Evolutionary conservation across 2,888 invertebrate genomes (phyloP).

Genomic region (Lottia gigantea): DNA sequence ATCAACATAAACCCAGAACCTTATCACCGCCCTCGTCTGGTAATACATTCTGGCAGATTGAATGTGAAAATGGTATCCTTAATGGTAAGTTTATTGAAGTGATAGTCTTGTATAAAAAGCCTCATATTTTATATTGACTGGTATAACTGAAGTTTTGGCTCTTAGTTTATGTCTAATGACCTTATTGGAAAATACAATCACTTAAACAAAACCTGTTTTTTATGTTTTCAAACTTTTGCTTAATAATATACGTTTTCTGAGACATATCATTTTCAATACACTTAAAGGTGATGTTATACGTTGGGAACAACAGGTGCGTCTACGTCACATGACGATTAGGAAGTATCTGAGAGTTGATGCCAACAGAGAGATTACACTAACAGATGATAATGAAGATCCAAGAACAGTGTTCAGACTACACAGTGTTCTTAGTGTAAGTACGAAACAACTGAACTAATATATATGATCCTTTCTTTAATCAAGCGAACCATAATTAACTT

Average conservation of each 20-base stretch:
- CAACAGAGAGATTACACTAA: constrained; percentile 58
- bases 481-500: neutral
- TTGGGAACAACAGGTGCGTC: constrained; percentile 68
- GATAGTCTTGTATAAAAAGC: neutral
- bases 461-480: too few species aligned
- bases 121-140: neutral
- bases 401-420: constrained; percentile 67
- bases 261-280: neutral
- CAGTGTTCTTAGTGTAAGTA: constrained; percentile 65
- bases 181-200: neutral
- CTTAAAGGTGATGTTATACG: constrained; percentile 64
- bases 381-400: constrained; percentile 64
- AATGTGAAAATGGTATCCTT: constrained; percentile 64
- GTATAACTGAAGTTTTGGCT: neutral
- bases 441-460: neutral
- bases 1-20: constrained; percentile 65
- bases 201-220: too few species aligned
- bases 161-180: neutral
- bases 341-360: constrained; percentile 65
- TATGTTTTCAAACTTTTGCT: too few species aligned
- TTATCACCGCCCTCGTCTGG: constrained; percentile 67
- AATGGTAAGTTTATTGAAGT: constrained; percentile 47
- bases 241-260: neutral
- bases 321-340: constrained; percentile 67
- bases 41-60: constrained; percentile 68